Evolutionary conservation across 2,888 invertebrate genomes (phyloP), one percentile per base, ranked within the genome.

Genomic region (Aphrophora alni): DNA sequence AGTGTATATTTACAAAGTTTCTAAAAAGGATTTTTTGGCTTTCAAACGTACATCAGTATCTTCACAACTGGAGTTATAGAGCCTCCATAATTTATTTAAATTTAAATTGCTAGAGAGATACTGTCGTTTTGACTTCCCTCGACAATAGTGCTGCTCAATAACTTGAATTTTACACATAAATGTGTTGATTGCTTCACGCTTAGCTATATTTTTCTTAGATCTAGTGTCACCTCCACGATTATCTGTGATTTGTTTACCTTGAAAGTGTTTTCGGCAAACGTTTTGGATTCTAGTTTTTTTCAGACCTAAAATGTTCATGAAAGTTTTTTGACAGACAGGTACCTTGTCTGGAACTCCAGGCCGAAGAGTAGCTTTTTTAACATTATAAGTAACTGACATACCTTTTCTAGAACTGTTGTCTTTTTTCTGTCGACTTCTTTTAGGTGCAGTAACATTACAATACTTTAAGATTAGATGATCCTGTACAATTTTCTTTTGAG

Each of bases 201-300:
- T 77, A 21, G 69, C 10, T 21, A 51, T 51, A 38, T 21, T 44
- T 21, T 38, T 75, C 25, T 38, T 75, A 21, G 75, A 75, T 25
- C 77, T 70, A 26, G 70, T 70, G 38, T 69, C 77, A 59, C 69
- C 77, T 8, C 69, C 77, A 38, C 77, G 24, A 59, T 51, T 76
- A 28, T 76, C 76, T 51, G 44, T 76, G 8, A 76, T 25, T 51
- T n/a, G 28, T 14, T n/a, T 73, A 68, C 76, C 76, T 59, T 76
- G 51, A 14, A 59, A 26, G 27, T 73, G 28, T 27, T 76, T 59
- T 59, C 27, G 25, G 59, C 76, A 76, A 26, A 76, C 59, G 51
- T 76, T 76, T 76, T 76, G 76, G 26, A 76, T 68, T 59, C 68
- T 76, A 25, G 76, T 59, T 76, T 76, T 76, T 59, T 59, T 76